Evolutionary conservation across 2,888 invertebrate species (phyloP).

Genomic region (Mythimna loreyi): DNA sequence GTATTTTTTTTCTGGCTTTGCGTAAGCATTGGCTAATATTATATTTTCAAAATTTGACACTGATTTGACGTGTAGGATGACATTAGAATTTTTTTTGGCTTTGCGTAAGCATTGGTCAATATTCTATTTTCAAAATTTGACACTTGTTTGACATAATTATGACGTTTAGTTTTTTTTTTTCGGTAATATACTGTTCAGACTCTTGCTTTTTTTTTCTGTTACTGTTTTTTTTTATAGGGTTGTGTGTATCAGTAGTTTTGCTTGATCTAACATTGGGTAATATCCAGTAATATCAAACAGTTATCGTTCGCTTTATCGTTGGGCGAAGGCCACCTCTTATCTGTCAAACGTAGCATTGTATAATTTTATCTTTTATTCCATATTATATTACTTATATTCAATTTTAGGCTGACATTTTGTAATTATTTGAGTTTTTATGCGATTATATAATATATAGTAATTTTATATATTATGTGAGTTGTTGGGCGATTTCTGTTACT

Average conservation of each 20-base stretch:
- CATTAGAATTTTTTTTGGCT: too few species aligned
- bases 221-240: too few species aligned
- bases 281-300: slow-evolving; percentile 23
- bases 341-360: slow-evolving; percentile 53
- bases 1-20: too few species aligned
- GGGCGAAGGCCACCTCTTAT: slow-evolving; percentile 65
- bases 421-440: slow-evolving; percentile 11
- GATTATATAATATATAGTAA: neutral
- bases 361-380: slow-evolving; percentile 52
- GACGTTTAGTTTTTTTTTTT: neutral
- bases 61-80: too few species aligned
- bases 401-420: slow-evolving; percentile 40
- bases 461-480: too few species aligned
- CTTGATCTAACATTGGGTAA: slow-evolving; percentile 41
- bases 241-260: too few species aligned
- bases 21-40: too few species aligned
- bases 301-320: slow-evolving; percentile 60
- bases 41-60: slow-evolving; percentile 1
- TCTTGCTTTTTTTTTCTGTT: slow-evolving; percentile 4
- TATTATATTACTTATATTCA: slow-evolving; percentile 54
- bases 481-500: neutral
- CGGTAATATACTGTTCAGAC: neutral
- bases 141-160: neutral
- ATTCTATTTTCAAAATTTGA: slow-evolving; percentile 1
- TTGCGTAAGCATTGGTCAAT: too few species aligned